Percentiles rank a stretch among this genome's conserved stretches.
phyloP scores from a whole-genome alignment of 2,113 vertebrate species.

The Tachysurus vachellii region DNA sequence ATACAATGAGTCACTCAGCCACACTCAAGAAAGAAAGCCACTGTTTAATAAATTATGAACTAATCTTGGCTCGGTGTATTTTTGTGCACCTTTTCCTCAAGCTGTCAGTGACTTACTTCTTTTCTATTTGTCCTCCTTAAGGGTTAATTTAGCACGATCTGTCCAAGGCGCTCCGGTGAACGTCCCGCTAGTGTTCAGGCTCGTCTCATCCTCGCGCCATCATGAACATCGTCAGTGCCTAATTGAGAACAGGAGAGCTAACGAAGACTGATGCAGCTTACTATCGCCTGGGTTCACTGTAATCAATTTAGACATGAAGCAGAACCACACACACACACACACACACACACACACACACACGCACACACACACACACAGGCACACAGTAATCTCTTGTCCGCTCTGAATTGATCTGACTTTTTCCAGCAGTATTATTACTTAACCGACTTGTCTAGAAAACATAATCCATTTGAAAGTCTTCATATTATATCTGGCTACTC shows the following conservation, averaged over 20 bases:
- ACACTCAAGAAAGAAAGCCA: not conserved
- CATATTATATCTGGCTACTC: not conserved
- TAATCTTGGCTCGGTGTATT: not conserved
- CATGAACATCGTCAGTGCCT: not conserved
- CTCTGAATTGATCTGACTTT: not conserved
- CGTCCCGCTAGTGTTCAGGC: not conserved
- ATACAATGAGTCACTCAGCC: not conserved
- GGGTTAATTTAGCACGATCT: conserved; percentile 4
- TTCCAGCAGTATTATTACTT: not conserved
- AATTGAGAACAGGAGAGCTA: conserved; percentile 28
- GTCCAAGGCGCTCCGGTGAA: not conserved
- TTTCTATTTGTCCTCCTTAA: not conserved
- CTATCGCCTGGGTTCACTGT: conserved; percentile 28
- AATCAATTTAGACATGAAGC: conserved; percentile 26
- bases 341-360: not conserved
- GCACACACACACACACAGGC: too few relatives aligned
- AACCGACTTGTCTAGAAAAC: not conserved
- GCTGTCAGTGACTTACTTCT: not conserved
- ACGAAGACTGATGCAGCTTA: conserved; percentile 20
- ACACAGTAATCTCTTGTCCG: not conserved
- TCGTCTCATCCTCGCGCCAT: not conserved
- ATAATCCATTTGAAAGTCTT: not conserved
- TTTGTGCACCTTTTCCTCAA: not conserved
- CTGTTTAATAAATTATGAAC: not conserved
- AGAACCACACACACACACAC: not conserved